A percentile compares a stretch with the other conserved stretches of the same genome.
phyloP scores from a whole-genome alignment of 2,113 vertebrate genomes.

The Thymallus thymallus region DNA sequence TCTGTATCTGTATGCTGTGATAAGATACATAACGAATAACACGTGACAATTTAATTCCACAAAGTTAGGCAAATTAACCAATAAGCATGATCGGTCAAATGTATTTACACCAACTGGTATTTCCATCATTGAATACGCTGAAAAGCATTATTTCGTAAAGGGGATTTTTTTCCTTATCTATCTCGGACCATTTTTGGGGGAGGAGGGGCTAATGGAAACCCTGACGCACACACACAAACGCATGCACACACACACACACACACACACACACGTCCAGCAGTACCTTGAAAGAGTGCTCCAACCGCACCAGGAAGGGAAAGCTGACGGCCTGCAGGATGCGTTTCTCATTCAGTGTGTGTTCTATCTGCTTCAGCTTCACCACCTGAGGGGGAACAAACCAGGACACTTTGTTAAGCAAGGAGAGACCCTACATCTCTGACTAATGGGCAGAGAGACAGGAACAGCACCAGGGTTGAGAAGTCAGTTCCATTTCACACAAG shows the following conservation, averaged over 20 bases:
- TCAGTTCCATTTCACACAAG: too few relatives aligned
- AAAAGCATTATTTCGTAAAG: too few relatives aligned
- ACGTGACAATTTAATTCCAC: too few relatives aligned
- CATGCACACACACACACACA: background rate
- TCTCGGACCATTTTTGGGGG: too few relatives aligned
- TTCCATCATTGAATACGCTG: too few relatives aligned
- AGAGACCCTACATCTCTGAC: background rate
- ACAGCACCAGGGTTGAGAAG: background rate
- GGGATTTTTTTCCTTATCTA: too few relatives aligned
- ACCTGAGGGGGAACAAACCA: constrained; percentile 64
- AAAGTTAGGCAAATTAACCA: too few relatives aligned
- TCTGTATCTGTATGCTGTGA: too few relatives aligned
- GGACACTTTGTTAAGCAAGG: background rate
- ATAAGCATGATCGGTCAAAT: too few relatives aligned
- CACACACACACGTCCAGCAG: background rate
- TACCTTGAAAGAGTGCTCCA: constrained; percentile 95
- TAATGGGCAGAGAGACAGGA: background rate
- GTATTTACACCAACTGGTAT: too few relatives aligned
- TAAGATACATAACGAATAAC: too few relatives aligned
- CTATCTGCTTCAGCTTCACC: constrained; percentile 95
- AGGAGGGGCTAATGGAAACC: too few relatives aligned
- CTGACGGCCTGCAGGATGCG: constrained; percentile 90
- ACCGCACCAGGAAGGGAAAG: constrained; percentile 89
- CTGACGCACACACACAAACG: background rate
- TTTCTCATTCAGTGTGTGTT: constrained; percentile 94